A percentile compares a stretch with the other conserved stretches of the same genome.
Conservation (phyloP, 2,888 invertebrate species). For the Craniophora ligustri region DNA sequence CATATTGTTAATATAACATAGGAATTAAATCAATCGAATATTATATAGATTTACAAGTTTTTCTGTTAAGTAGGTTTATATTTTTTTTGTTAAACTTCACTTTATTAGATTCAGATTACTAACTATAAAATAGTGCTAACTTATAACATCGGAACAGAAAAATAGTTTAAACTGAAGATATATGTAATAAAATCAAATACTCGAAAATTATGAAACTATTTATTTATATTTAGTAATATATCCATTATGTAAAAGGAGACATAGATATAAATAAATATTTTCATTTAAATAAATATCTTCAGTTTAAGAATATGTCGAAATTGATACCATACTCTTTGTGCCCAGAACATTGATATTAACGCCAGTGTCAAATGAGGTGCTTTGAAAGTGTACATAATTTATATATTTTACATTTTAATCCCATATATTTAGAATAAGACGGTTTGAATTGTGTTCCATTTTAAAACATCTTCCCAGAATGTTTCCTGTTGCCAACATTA, state of each 20-base stretch:
- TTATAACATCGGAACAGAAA: conserved; percentile 60
- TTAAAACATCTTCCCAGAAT: conserved; percentile 42
- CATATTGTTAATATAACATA: conserved; percentile 74
- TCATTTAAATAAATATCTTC: conserved; percentile 36
- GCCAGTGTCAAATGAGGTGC: conserved; percentile 84
- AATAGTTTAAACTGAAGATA: conserved; percentile 58
- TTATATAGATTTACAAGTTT: conserved; percentile 65
- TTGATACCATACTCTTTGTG: conserved; percentile 45
- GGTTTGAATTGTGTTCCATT: conserved; percentile 64
- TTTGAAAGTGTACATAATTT: conserved; percentile 79
- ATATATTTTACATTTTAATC: conserved; percentile 73
- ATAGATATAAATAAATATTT: too few relatives aligned
- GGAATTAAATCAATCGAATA: conserved; percentile 73
- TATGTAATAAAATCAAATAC: conserved; percentile 20
- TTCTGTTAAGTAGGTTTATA: conserved; percentile 70
- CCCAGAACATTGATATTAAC: conserved; percentile 75
- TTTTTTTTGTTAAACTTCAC: conserved; percentile 72
- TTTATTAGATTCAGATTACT: conserved; percentile 75
- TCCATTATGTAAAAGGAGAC: too few relatives aligned
- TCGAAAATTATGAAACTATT: conserved; percentile 13
- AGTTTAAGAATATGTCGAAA: conserved; percentile 22
- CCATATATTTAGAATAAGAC: conserved; percentile 71
- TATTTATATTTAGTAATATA: too few relatives aligned
- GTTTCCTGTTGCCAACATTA: conserved; percentile 57
- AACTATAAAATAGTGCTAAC: conserved; percentile 69